These are phyloP conservation scores for Andrena trimmerana DNA, from an alignment of 2,888 invertebrate species.

Conservation along the genomic window DNA sequence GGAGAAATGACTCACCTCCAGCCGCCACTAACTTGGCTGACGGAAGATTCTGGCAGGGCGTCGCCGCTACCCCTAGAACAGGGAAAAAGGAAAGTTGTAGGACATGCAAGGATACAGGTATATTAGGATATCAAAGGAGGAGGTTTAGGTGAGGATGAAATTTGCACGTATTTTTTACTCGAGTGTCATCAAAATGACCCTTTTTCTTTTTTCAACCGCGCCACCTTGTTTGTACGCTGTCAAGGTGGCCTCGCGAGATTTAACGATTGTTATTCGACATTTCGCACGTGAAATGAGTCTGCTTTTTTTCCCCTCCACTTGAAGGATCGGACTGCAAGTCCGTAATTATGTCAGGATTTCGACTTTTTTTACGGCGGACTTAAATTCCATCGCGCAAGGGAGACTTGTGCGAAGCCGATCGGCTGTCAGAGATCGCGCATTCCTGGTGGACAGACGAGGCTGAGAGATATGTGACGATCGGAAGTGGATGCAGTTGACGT, in stretches of 20 bases:
- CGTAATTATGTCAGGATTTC: constrained; percentile 25
- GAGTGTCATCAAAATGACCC: too few relatives aligned
- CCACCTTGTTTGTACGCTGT: neutral
- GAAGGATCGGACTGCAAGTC: neutral
- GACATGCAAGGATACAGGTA: constrained; percentile 74
- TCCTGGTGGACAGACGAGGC: neutral
- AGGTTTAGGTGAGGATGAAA: neutral
- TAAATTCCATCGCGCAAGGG: neutral
- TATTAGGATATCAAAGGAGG: constrained; percentile 21
- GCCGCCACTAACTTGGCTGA: constrained; percentile 86
- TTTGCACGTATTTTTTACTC: neutral
- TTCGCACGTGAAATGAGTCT: constrained; percentile 3
- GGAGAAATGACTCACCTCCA: constrained; percentile 86
- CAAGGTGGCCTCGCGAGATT: neutral
- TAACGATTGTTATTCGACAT: constrained; percentile 5
- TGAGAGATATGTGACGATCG: constrained; percentile 6
- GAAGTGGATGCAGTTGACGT: constrained; percentile 8
- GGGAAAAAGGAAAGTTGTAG: constrained; percentile 78
- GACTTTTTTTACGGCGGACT: neutral
- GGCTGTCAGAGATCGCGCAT: neutral
- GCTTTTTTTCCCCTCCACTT: neutral
- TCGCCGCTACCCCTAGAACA: constrained; percentile 86
- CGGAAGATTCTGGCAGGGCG: constrained; percentile 86
- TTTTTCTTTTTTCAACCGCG: neutral
- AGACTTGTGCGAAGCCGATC: neutral